phyloP scores from a whole-genome alignment of 1,140 invertebrate genomes.

The Pissodes strobi region DNA sequence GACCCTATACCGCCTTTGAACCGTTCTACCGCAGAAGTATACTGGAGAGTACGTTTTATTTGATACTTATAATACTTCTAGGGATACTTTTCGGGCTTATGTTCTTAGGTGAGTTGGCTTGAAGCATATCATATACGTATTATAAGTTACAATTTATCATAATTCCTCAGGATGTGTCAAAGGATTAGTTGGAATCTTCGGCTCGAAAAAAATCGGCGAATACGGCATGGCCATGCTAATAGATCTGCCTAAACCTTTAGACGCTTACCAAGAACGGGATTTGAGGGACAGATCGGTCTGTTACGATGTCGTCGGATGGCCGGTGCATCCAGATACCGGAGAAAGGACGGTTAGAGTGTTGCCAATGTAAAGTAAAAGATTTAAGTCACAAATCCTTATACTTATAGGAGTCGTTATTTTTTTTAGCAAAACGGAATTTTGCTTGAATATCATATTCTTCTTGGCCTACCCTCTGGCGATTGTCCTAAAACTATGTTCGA shows the following conservation, averaged over 20 bases:
- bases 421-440: constrained; percentile 47
- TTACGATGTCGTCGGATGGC: constrained; percentile 60
- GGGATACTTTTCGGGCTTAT: constrained; percentile 21
- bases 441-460: constrained; percentile 52
- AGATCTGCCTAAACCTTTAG: constrained; percentile 56
- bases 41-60: constrained; percentile 12
- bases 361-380: constrained; percentile 24
- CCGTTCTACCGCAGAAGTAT: constrained; percentile 26
- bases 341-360: constrained; percentile 50
- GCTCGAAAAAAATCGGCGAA: not conserved
- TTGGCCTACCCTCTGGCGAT: constrained; percentile 49
- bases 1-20: constrained; percentile 17
- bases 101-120: constrained; percentile 14
- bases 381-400: not conserved
- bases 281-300: constrained; percentile 53
- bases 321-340: constrained; percentile 60
- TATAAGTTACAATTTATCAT: not conserved
- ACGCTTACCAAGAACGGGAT: constrained; percentile 56
- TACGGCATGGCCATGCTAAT: constrained; percentile 36
- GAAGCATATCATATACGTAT: no score
- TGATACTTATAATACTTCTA: constrained; percentile 23
- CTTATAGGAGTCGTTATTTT: constrained; percentile 17
- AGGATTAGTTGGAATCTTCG: not conserved
- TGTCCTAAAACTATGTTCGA: constrained; percentile 33
- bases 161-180: constrained; percentile 7